Conservation (phyloP, 2,888 invertebrate genomes). For the Amblyteles armatorius region DNA sequence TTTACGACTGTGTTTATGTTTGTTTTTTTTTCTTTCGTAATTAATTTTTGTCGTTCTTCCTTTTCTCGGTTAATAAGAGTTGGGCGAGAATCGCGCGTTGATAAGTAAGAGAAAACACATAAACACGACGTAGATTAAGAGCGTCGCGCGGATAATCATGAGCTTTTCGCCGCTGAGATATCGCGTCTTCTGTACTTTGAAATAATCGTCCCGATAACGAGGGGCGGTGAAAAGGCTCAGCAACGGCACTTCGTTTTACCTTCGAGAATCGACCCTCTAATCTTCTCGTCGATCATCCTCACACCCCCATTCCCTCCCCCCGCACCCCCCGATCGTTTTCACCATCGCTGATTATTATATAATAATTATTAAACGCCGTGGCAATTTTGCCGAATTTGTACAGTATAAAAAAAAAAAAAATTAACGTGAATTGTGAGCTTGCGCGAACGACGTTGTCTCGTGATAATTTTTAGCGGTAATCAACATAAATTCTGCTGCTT, state of each 20-base stretch:
- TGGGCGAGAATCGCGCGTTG: constrained; percentile 10
- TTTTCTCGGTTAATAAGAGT: constrained; percentile 6
- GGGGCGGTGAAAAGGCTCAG: constrained; percentile 27
- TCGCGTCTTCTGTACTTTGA: constrained; percentile 40
- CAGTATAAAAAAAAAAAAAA: constrained; percentile 69
- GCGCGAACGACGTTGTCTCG: constrained; percentile 32
- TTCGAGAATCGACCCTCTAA: constrained; percentile 32
- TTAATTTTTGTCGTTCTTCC: constrained; percentile 4
- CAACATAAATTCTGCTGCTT: neutral
- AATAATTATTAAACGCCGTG: constrained; percentile 56
- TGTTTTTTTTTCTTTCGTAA: constrained; percentile 1
- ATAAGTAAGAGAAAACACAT: constrained; percentile 60
- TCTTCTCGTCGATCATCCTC: constrained; percentile 50
- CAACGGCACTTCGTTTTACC: constrained; percentile 33
- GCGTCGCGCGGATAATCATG: constrained; percentile 56
- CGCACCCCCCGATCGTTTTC: constrained; percentile 30
- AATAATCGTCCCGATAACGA: constrained; percentile 19
- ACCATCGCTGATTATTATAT: constrained; percentile 42
- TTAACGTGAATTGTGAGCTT: constrained; percentile 51
- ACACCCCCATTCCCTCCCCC: neutral
- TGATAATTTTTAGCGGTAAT: constrained; percentile 9
- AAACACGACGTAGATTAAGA: constrained; percentile 52
- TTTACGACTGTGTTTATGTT: constrained; percentile 17
- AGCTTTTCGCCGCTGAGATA: constrained; percentile 46
- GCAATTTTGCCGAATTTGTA: constrained; percentile 75